phyloP scores from a whole-genome alignment of 2,797 vertebrate genomes.

The Sebastiscus tertius region DNA sequence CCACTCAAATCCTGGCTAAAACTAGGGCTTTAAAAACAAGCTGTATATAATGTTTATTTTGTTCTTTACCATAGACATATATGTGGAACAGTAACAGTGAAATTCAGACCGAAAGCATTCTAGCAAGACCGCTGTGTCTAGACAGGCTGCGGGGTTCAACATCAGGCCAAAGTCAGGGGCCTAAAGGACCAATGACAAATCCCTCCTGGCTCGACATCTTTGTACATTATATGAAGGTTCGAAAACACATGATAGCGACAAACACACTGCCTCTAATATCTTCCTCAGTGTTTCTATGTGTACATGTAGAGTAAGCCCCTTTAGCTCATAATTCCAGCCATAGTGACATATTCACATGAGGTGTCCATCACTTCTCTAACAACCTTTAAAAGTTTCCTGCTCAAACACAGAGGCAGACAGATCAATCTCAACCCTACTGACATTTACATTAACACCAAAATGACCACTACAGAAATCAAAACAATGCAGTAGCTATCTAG shows the following conservation, averaged over 20 bases:
- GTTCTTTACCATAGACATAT: neutral
- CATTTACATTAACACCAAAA: neutral
- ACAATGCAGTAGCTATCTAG: neutral
- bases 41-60: neutral
- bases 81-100: neutral
- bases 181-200: neutral
- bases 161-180: neutral
- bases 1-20: conserved; percentile 9
- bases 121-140: neutral
- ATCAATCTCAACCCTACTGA: neutral
- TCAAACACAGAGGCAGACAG: neutral
- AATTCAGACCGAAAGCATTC: neutral
- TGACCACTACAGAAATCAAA: neutral
- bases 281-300: neutral
- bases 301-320: neutral
- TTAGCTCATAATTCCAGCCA: neutral
- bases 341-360: neutral
- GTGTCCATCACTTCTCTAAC: neutral
- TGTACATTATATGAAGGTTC: neutral
- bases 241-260: neutral
- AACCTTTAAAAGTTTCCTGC: neutral
- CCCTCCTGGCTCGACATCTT: neutral
- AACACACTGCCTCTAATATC: neutral
- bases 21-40: neutral
- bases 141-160: neutral